A percentile compares a stretch with the other conserved stretches of the same genome.
Evolutionary conservation across 1,140 invertebrate genomes (phyloP).

Genomic region (Dysdera silvatica): DNA sequence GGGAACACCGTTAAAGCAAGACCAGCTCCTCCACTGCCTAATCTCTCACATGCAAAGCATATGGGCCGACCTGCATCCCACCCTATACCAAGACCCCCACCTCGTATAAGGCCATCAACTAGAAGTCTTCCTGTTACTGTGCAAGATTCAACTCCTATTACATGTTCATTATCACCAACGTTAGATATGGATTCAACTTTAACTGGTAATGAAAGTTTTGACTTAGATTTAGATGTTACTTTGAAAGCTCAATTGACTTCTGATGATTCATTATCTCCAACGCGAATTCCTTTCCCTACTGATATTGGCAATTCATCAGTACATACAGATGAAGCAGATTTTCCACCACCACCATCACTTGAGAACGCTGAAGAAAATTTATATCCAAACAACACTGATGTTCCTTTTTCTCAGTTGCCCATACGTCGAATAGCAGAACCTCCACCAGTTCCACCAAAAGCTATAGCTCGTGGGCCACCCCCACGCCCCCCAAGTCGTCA

Average conservation of each 20-base stretch:
- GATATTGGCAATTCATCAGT: conserved; percentile 11
- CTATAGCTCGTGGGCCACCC: conserved; percentile 22
- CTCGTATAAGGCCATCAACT: conserved; percentile 1
- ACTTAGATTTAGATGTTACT: conserved; percentile 27
- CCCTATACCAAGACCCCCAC: conserved; percentile 11
- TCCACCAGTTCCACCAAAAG: conserved; percentile 29
- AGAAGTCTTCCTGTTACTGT: neutral
- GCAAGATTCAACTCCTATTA: neutral
- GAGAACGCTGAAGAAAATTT: neutral
- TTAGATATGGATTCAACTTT: conserved; percentile 20
- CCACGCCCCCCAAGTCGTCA: conserved; percentile 28
- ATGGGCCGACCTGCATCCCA: conserved; percentile 5
- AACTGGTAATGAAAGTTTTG: conserved; percentile 19
- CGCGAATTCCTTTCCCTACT: neutral
- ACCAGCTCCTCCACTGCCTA: neutral
- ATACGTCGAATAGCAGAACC: conserved; percentile 24
- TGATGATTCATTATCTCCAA: conserved; percentile 21
- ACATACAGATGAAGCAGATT: conserved; percentile 14
- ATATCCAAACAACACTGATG: neutral
- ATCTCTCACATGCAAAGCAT: neutral
- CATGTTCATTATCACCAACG: conserved; percentile 8
- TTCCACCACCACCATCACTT: neutral
- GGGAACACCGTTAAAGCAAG: conserved; percentile 7
- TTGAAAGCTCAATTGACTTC: conserved; percentile 16
- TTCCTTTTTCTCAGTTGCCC: conserved; percentile 3